A percentile compares a stretch with the other conserved stretches of the same genome.
These are phyloP conservation scores for Notolepis coatsorum DNA, from an alignment of 2,797 vertebrate species.

Conservation along the genomic window DNA sequence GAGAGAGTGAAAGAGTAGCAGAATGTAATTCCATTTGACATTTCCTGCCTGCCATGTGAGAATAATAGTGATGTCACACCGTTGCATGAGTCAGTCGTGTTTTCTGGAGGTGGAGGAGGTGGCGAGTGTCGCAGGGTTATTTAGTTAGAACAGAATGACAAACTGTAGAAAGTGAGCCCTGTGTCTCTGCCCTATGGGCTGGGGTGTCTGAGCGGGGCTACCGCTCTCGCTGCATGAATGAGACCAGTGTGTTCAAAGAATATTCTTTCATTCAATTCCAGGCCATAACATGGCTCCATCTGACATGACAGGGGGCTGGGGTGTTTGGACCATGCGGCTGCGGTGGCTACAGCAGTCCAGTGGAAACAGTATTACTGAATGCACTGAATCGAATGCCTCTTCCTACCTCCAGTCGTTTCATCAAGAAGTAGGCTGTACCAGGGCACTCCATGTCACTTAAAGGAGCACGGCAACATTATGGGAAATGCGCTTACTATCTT, in stretches of 20 bases:
- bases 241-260: slow-evolving; percentile 5
- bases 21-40: background rate
- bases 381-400: background rate
- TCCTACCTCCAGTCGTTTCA: background rate
- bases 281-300: background rate
- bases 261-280: slow-evolving; percentile 2
- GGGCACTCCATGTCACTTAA: too few relatives aligned
- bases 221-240: background rate
- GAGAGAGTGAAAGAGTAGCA: too few relatives aligned
- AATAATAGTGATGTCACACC: slow-evolving; percentile 24
- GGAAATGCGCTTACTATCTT: too few relatives aligned
- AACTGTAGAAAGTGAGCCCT: background rate
- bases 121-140: background rate
- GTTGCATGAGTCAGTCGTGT: slow-evolving; percentile 11
- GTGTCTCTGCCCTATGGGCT: background rate
- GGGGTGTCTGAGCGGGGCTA: background rate
- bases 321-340: background rate
- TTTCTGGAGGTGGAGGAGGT: background rate
- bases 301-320: background rate
- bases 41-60: slow-evolving; percentile 33
- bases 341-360: background rate
- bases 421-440: too few relatives aligned
- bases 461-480: too few relatives aligned
- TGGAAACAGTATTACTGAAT: background rate
- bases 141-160: slow-evolving; percentile 7